Conservation (phyloP, 2,113 vertebrate species). For the Neotragus moschatus region DNA sequence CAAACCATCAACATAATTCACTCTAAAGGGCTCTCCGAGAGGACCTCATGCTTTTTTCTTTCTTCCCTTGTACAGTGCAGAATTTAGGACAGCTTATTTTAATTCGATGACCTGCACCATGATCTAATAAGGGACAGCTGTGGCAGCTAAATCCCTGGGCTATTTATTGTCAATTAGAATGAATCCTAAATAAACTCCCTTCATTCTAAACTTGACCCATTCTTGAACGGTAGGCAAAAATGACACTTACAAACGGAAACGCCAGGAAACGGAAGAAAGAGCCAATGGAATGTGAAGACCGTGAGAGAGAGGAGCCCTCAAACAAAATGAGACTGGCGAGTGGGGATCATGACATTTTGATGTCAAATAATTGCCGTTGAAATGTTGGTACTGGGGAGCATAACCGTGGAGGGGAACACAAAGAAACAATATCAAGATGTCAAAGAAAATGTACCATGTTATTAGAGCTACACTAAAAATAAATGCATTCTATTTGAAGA, state of each 20-base stretch:
- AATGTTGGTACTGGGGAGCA: slow-evolving; percentile 58
- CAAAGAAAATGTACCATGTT: slow-evolving; percentile 49
- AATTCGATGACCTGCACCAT: slow-evolving; percentile 83
- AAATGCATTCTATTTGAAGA: slow-evolving; percentile 36
- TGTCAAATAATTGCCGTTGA: slow-evolving; percentile 67
- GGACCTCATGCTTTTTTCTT: slow-evolving; percentile 75
- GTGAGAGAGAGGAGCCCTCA: slow-evolving; percentile 65
- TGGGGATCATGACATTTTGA: slow-evolving; percentile 69
- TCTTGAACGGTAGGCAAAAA: slow-evolving; percentile 74
- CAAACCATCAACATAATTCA: slow-evolving; percentile 79
- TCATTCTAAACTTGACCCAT: slow-evolving; percentile 75
- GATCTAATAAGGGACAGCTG: slow-evolving; percentile 82
- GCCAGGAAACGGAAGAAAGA: slow-evolving; percentile 29
- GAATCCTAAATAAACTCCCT: slow-evolving; percentile 80
- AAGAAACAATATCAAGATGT: slow-evolving; percentile 63
- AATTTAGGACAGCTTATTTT: slow-evolving; percentile 85
- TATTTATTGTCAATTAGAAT: slow-evolving; percentile 83
- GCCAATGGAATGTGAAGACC: slow-evolving; percentile 67
- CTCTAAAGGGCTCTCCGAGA: slow-evolving; percentile 76
- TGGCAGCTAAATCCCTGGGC: slow-evolving; percentile 77
- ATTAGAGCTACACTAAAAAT: slow-evolving; percentile 54
- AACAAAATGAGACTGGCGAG: slow-evolving; percentile 73
- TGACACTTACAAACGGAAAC: slow-evolving; percentile 32
- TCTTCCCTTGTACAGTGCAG: slow-evolving; percentile 71
- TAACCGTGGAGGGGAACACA: slow-evolving; percentile 14